Evolutionary conservation across 2,888 invertebrate genomes (phyloP), one percentile per base, ranked within the genome.

Genomic region (Pemphredon lugubris): DNA sequence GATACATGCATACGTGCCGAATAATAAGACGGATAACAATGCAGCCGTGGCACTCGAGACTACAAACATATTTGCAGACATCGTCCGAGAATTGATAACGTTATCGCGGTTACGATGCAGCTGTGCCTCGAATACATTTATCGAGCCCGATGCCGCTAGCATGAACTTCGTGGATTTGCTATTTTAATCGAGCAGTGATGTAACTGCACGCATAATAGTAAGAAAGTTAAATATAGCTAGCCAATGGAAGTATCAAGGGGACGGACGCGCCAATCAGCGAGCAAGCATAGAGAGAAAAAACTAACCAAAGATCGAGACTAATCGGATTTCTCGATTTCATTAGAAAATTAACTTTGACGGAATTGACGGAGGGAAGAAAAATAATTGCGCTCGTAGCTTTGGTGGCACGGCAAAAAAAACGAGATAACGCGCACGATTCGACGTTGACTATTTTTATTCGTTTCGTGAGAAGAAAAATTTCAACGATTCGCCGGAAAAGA

Each of bases 181-280:
- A 79, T 79, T 79, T 79, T 77, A 75, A 77, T 75, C 77, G 66
- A 39, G 32, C 51, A 58, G 59, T 78, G 80, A 78, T 74, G 80
- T 80, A 80, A 77, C 68, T 20, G 73, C 37, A 72, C 51, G 66
- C 73, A 76, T 77, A 81, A 76, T 65, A 78, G 58, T 58, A 37
- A 45, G 51, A 53, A 59, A 50, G 71, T 73, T 73, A 75, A 77
- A 77, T 75, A 73, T 77, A 75, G 64, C 40, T 16, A 16, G 37
- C 59, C 20, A 47, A 58, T 57, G 30, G 40, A 23, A 51, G 54
- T 11, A 40, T 30, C 55, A 44, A 54, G 32, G 37, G 9, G n/a
- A n/a, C 5, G 18, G 16, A 13, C 0, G 4, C 14, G 7, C 18
- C 50, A 64, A 20, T 32, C n/a, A n/a, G 14, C n/a, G n/a, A n/a